These are phyloP conservation scores for Seladonia tumulorum DNA, from an alignment of 2,888 invertebrate genomes.

Conservation along the genomic window DNA sequence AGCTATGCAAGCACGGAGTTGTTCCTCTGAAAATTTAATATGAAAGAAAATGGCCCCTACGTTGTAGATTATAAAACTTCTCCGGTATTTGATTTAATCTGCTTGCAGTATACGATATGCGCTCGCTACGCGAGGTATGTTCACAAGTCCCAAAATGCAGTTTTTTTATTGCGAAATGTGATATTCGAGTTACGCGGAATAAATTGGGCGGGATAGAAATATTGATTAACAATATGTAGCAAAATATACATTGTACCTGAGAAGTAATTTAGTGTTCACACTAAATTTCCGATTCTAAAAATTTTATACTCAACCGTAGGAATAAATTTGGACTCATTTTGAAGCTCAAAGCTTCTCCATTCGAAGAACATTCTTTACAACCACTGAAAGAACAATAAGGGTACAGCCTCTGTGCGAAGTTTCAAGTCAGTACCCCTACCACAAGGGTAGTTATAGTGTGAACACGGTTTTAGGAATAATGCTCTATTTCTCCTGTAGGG, in stretches of 20 bases:
- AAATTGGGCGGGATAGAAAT: background rate
- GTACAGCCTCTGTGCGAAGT: no score
- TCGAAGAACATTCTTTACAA: no score
- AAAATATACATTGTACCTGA: background rate
- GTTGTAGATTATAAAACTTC: background rate
- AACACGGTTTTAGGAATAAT: no score
- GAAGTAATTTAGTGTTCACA: no score
- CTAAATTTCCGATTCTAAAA: no score
- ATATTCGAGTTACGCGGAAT: background rate
- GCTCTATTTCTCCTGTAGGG: no score
- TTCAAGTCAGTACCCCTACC: no score
- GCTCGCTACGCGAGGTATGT: background rate
- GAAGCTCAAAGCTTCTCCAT: no score
- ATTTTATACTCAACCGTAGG: no score
- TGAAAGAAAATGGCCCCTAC: background rate
- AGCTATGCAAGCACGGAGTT: background rate
- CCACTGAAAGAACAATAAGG: no score
- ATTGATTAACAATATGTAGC: background rate
- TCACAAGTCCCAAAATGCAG: background rate
- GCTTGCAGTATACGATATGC: conserved; percentile 16
- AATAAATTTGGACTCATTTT: no score
- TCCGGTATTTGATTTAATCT: conserved; percentile 29
- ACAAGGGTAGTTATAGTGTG: no score
- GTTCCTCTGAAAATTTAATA: conserved; percentile 4
- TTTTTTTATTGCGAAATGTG: background rate